Base-by-base conservation (phyloP, 2,888 invertebrate species). In the Oscheius sp. region DNA sequence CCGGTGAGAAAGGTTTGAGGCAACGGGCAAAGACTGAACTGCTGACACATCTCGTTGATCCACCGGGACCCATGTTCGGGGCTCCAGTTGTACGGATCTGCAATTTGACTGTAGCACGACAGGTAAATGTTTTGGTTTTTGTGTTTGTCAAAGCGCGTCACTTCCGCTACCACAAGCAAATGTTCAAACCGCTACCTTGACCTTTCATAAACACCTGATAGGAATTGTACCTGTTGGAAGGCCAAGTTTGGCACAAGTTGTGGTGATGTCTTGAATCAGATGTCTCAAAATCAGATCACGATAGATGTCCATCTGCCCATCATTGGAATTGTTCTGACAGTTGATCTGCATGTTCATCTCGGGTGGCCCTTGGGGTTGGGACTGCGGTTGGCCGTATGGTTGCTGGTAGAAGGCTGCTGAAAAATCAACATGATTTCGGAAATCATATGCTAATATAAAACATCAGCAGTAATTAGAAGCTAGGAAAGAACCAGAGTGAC, bases 261-360 rank as follows among this genome's bases (percentile, higher is more conserved):
- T 82, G 50, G 70, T 78, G 76, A 89, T 89, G 75, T 89, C 89
- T 60, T 88, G 87, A 42, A 89, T 84, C 9, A 88, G 75, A 75
- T 88, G 89, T 35, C 87, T 80, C 60, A 89, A 79, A 51, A 88
- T 87, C 57, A 89, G 75, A 70, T 89, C 89, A 55, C 87, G 78
- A 76, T 88, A 87, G 70, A 86, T 85, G 73, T 88, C 87, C 76
- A 87, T 80, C 60, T 83, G 82, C 10, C 79, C 76, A 29, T 73
- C 75, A 59, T 80, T 78, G 48, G 62, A 13, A 35, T 73, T 74
- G 59, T 75, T 74, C 60, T 76, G 70, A 29, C 79, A 55, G 48
- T 63, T 63, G 48, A 21, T 42, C 71, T 29, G 74, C 63, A 66
- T 75, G 65, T 42, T 76, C 79, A 48, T 65, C 37, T 55, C 68